These are phyloP conservation scores for Sylvilagus bachmani DNA, from an alignment of 2,113 vertebrate genomes.

Conservation along the genomic window DNA sequence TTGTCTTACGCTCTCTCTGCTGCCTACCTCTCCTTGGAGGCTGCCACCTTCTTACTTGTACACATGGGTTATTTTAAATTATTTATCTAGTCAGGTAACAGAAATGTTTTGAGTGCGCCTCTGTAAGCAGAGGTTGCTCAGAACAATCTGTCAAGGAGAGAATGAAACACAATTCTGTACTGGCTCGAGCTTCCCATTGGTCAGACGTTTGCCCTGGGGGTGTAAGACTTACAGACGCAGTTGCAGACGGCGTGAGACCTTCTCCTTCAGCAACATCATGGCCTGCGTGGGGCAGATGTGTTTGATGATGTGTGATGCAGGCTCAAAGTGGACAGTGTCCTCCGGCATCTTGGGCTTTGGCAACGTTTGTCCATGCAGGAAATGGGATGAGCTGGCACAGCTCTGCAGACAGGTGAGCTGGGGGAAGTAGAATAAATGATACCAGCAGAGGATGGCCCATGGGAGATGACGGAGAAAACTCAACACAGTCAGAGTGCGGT, in stretches of 20 bases:
- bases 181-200: rapidly evolving
- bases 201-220: rapidly evolving
- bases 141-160: not conserved
- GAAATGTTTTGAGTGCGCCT: not conserved
- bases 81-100: not conserved
- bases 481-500: rapidly evolving
- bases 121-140: not conserved
- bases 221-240: no score
- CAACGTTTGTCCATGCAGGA: not conserved
- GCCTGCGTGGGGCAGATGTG: rapidly evolving
- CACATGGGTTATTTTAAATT: not conserved
- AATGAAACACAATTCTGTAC: not conserved
- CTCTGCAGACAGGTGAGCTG: not conserved
- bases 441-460: rapidly evolving
- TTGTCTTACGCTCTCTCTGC: not conserved
- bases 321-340: rapidly evolving
- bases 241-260: no score
- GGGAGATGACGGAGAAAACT: not conserved
- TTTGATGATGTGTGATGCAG: rapidly evolving
- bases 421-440: not conserved
- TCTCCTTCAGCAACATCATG: no score
- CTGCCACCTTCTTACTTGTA: not conserved
- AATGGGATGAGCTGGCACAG: not conserved
- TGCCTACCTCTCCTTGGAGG: not conserved
- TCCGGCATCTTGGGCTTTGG: not conserved